Evolutionary conservation across 2,113 vertebrate species (phyloP).

Genomic region (Turnix velox): DNA sequence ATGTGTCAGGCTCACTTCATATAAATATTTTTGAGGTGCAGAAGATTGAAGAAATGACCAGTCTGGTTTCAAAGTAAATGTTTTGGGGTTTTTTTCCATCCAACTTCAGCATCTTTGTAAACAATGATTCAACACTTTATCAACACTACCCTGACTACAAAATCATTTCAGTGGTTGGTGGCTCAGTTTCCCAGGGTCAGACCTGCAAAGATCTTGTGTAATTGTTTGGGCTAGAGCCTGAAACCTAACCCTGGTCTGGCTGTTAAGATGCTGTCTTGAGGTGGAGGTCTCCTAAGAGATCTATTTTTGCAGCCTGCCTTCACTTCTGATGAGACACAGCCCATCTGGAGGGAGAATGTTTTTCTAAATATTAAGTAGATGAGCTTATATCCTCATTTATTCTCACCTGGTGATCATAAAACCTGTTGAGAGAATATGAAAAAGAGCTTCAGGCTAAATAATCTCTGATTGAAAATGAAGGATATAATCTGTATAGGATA

Average conservation of each 20-base stretch:
- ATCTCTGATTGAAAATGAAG: not conserved
- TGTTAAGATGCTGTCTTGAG: not conserved
- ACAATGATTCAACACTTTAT: not conserved
- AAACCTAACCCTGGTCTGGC: not conserved
- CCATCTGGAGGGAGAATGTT: not conserved
- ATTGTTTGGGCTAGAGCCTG: not conserved
- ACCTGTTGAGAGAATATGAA: not conserved
- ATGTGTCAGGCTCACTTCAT: not conserved
- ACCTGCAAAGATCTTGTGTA: not conserved
- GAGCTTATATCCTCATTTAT: not conserved
- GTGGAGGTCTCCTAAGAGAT: not conserved
- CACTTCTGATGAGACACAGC: not conserved
- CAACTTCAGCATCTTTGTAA: not conserved
- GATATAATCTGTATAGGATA: not conserved
- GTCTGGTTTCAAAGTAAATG: not conserved
- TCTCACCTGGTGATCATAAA: not conserved
- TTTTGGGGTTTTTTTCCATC: no score
- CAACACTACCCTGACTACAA: not conserved
- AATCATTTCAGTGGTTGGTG: not conserved
- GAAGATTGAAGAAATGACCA: not conserved
- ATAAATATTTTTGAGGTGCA: not conserved
- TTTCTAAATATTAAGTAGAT: not conserved
- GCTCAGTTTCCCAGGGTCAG: not conserved
- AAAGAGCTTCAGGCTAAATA: not conserved
- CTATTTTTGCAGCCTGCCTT: not conserved